Percentiles rank a stretch among this genome's conserved stretches.
Conservation (phyloP, 2,797 vertebrate genomes). For the Synanceia verrucosa region DNA sequence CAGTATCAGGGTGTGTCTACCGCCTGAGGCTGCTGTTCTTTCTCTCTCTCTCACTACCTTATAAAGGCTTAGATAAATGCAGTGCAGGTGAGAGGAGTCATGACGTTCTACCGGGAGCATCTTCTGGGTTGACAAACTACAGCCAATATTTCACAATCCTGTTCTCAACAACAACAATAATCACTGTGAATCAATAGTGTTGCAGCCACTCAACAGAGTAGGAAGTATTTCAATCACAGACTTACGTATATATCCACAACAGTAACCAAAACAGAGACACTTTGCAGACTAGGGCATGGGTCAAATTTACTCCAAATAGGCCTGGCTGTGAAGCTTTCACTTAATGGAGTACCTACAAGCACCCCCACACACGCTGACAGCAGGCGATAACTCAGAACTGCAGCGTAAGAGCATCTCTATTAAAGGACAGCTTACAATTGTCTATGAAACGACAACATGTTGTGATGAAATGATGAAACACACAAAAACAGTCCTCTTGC, state of each 20-base stretch:
- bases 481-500: not conserved
- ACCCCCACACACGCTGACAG: not conserved
- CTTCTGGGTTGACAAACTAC: not conserved
- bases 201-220: not conserved
- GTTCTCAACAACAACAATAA: conserved; percentile 2
- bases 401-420: not conserved
- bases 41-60: not conserved
- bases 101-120: not conserved
- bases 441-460: not conserved
- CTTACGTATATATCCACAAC: not conserved
- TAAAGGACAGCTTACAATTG: not conserved
- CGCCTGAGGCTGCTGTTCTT: not conserved
- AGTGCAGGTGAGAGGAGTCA: conserved; percentile 12
- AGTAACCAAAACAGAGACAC: conserved; percentile 1
- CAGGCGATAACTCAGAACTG: conserved; percentile 31
- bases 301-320: conserved; percentile 56
- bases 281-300: conserved; percentile 32
- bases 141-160: not conserved
- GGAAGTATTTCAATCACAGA: not conserved
- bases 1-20: conserved; percentile 37
- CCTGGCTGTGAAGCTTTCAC: conserved; percentile 35
- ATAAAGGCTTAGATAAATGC: not conserved
- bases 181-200: not conserved
- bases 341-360: conserved; percentile 39
- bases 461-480: not conserved